Conservation (phyloP, 2,113 vertebrate species). For the Pollachius pollachius region DNA sequence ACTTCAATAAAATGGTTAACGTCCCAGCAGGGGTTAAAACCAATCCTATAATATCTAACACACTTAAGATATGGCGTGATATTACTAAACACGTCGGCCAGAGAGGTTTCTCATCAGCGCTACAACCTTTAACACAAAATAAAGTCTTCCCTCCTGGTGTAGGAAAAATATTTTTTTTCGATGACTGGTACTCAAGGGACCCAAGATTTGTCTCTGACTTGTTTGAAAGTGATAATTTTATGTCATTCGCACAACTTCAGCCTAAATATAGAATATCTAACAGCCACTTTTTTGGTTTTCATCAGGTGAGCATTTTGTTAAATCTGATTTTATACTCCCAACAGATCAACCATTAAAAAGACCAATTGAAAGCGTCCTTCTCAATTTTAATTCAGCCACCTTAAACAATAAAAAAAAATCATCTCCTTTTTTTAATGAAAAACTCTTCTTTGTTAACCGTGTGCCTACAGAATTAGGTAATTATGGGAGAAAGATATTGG, state of each 20-base stretch:
- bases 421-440: neutral
- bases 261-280: neutral
- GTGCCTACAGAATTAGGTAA: neutral
- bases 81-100: neutral
- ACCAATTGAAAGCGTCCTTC: neutral
- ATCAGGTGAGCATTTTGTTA: neutral
- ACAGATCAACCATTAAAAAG: neutral
- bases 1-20: neutral
- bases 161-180: neutral
- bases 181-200: neutral
- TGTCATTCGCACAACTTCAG: neutral
- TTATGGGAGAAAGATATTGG: neutral
- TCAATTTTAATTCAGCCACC: neutral
- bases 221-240: neutral
- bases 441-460: too few species aligned
- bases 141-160: neutral
- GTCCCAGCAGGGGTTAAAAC: neutral
- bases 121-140: neutral
- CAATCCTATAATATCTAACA: neutral
- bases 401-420: neutral
- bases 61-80: constrained; percentile 1
- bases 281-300: neutral
- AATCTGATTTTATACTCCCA: neutral
- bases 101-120: neutral
- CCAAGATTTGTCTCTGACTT: neutral